Conservation (phyloP, 2,113 vertebrate genomes). For the Parus major region DNA sequence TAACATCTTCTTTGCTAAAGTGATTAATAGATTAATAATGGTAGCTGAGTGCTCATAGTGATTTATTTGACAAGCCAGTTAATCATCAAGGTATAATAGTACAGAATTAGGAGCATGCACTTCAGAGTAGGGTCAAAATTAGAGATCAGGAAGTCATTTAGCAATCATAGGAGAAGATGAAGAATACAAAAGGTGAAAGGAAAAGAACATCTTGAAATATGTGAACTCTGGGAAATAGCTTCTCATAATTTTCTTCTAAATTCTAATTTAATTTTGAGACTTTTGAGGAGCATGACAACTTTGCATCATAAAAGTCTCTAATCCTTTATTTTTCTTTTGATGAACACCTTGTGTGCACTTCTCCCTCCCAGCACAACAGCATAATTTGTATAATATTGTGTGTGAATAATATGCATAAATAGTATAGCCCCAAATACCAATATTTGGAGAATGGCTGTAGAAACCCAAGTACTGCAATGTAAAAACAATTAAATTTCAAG, state of each 20-base stretch:
- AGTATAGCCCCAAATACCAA: rapidly evolving
- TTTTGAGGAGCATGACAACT: background rate
- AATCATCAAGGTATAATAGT: background rate
- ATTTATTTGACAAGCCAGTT: background rate
- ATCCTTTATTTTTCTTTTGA: background rate
- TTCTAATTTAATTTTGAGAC: background rate
- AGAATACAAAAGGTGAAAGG: background rate
- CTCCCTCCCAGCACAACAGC: background rate
- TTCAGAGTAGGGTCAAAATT: background rate
- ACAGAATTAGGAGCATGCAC: background rate
- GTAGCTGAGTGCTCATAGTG: background rate
- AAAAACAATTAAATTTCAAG: background rate
- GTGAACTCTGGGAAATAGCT: background rate
- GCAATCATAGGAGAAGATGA: background rate
- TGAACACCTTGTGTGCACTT: background rate
- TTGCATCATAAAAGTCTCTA: background rate
- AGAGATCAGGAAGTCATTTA: background rate
- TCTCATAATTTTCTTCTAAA: background rate
- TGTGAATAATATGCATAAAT: background rate
- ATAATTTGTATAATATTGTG: background rate
- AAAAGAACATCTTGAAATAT: background rate
- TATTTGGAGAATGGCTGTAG: background rate
- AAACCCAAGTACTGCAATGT: background rate
- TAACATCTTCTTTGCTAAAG: background rate
- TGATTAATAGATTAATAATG: constrained; percentile 36